Conservation (phyloP, 2,113 vertebrate species). For the Microcebus griseorufus region DNA sequence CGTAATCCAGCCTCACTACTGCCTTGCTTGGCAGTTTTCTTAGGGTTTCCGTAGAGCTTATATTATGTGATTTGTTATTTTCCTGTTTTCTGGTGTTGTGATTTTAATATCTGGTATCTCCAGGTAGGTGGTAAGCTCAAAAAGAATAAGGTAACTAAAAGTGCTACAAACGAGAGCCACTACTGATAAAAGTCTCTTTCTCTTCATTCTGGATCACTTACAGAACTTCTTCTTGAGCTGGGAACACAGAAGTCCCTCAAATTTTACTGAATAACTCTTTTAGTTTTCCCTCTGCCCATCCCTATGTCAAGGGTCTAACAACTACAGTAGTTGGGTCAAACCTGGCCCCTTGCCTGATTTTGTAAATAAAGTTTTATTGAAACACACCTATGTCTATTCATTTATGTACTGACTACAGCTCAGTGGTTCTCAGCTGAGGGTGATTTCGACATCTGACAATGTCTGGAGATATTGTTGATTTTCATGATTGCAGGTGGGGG, state of each 20-base stretch:
- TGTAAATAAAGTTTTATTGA: constrained; percentile 32
- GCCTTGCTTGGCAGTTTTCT: background rate
- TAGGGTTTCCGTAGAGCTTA: background rate
- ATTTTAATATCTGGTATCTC: background rate
- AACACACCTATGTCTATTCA: background rate
- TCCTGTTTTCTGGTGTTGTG: constrained; percentile 19
- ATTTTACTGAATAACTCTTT: background rate
- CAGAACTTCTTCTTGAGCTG: background rate
- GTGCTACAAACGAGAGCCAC: background rate
- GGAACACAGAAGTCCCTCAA: background rate
- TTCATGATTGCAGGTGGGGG: background rate
- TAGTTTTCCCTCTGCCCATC: background rate
- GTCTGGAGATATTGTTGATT: background rate
- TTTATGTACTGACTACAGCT: background rate
- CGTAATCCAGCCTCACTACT: background rate
- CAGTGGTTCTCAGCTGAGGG: background rate
- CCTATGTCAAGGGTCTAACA: background rate
- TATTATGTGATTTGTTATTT: background rate
- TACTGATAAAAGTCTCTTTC: background rate
- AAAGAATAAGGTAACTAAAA: background rate
- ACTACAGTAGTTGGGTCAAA: background rate
- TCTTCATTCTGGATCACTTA: background rate
- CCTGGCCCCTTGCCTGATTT: background rate
- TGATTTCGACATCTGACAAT: background rate
- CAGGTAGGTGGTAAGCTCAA: background rate